These are phyloP conservation scores for Aselliscus stoliczkanus DNA, from an alignment of 2,797 vertebrate species.

Conservation along the genomic window DNA sequence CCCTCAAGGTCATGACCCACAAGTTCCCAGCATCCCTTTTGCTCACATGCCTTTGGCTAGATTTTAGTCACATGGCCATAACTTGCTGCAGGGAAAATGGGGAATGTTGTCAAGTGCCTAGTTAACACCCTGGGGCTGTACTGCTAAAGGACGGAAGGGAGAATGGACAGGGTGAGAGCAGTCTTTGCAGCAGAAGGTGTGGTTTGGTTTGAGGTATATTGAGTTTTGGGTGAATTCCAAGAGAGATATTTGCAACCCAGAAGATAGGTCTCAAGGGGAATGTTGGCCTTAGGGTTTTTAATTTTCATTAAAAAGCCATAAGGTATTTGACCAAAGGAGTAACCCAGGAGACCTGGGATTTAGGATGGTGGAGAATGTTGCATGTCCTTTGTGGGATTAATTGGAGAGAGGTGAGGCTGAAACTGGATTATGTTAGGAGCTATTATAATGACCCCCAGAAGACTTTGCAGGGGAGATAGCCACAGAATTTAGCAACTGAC, in stretches of 20 bases:
- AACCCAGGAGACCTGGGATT: too few species aligned
- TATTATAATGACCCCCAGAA: background rate
- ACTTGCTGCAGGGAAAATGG: background rate
- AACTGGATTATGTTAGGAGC: background rate
- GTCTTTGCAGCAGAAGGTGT: background rate
- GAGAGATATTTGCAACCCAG: background rate
- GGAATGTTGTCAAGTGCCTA: background rate
- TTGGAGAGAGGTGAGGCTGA: background rate
- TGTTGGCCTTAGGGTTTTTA: background rate
- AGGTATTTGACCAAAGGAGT: background rate
- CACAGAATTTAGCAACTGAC: background rate
- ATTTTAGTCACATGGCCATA: background rate
- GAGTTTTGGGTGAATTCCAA: background rate
- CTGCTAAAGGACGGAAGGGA: background rate
- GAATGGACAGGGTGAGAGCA: background rate
- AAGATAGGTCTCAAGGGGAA: background rate
- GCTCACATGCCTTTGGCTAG: background rate
- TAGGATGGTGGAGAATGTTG: accelerated
- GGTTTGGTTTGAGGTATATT: background rate
- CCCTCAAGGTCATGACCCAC: background rate
- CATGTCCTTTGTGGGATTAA: background rate
- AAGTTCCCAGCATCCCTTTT: background rate
- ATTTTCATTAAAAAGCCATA: background rate
- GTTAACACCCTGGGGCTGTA: background rate
- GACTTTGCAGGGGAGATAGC: background rate